phyloP scores from a whole-genome alignment of 2,888 invertebrate genomes.

The Corbicula japonica region DNA sequence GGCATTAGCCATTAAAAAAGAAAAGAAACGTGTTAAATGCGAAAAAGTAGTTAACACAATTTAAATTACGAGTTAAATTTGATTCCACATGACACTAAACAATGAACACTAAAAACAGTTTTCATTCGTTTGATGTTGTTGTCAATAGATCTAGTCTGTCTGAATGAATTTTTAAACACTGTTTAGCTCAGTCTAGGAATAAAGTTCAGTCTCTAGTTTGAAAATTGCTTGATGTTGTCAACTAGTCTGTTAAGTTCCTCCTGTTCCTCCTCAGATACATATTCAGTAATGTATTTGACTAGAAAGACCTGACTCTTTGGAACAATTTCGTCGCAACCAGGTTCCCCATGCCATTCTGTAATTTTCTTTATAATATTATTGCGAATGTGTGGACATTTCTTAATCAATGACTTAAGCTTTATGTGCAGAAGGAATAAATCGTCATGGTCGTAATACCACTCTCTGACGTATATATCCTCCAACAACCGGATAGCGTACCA shows the following conservation, averaged over 20 bases:
- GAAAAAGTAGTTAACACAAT: neutral
- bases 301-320: conserved; percentile 2
- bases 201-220: neutral
- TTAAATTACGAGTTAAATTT: neutral
- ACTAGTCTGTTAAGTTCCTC: neutral
- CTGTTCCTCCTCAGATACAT: neutral
- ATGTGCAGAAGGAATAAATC: too few relatives aligned
- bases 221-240: neutral
- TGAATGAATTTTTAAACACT: neutral
- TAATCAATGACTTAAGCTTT: too few relatives aligned
- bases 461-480: too few relatives aligned
- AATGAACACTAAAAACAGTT: neutral
- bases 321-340: too few relatives aligned
- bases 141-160: neutral
- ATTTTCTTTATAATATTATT: too few relatives aligned
- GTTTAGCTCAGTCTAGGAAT: neutral
- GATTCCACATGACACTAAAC: neutral
- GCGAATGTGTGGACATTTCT: too few relatives aligned
- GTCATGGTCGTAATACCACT: too few relatives aligned
- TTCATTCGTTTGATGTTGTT: neutral
- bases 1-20: neutral
- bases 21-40: neutral
- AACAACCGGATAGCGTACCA: too few relatives aligned
- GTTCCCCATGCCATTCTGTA: too few relatives aligned
- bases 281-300: neutral